A percentile compares a stretch with the other conserved stretches of the same genome.
Conservation (phyloP, 2,113 vertebrate species). For the Melanostigma gelatinosum region DNA sequence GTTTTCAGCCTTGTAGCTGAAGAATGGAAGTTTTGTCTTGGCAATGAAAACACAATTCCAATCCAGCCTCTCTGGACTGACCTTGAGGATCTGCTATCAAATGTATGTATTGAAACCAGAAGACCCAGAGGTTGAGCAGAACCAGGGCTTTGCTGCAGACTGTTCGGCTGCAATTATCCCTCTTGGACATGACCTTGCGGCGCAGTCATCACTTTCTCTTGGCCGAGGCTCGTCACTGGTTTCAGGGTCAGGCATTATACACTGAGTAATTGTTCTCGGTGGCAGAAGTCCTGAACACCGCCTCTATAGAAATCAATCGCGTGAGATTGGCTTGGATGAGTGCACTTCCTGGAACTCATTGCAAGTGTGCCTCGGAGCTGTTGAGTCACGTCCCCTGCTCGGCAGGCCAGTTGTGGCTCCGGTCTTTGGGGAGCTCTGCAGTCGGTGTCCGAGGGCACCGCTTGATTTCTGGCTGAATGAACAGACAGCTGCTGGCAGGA, state of each 20-base stretch:
- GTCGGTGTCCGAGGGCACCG: slow-evolving; percentile 74
- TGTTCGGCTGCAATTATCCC: slow-evolving; percentile 55
- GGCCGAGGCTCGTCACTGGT: slow-evolving; percentile 46
- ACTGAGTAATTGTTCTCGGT: slow-evolving; percentile 63
- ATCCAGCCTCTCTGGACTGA: slow-evolving; percentile 12
- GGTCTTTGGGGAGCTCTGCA: slow-evolving; percentile 70
- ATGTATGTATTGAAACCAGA: slow-evolving; percentile 60
- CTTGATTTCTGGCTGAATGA: slow-evolving; percentile 76
- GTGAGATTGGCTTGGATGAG: slow-evolving; percentile 61
- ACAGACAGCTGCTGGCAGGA: slow-evolving; percentile 77
- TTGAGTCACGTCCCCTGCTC: slow-evolving; percentile 71
- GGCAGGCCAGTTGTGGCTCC: slow-evolving; percentile 72
- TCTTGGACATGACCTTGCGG: slow-evolving; percentile 63
- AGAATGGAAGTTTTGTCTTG: slow-evolving; percentile 28
- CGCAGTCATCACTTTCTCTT: slow-evolving; percentile 68
- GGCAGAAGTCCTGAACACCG: slow-evolving; percentile 44
- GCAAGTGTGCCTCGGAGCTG: slow-evolving; percentile 48
- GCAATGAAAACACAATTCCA: slow-evolving; percentile 52
- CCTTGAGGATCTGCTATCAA: slow-evolving; percentile 58
- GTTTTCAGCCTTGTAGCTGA: slow-evolving; percentile 27
- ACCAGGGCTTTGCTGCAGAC: slow-evolving; percentile 42
- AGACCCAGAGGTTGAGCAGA: slow-evolving; percentile 46
- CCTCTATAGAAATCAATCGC: slow-evolving; percentile 55
- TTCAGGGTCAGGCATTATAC: slow-evolving; percentile 59
- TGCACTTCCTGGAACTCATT: slow-evolving; percentile 59